phyloP scores from a whole-genome alignment of 2,888 invertebrate species.

The Drosophila fulvimacula region DNA sequence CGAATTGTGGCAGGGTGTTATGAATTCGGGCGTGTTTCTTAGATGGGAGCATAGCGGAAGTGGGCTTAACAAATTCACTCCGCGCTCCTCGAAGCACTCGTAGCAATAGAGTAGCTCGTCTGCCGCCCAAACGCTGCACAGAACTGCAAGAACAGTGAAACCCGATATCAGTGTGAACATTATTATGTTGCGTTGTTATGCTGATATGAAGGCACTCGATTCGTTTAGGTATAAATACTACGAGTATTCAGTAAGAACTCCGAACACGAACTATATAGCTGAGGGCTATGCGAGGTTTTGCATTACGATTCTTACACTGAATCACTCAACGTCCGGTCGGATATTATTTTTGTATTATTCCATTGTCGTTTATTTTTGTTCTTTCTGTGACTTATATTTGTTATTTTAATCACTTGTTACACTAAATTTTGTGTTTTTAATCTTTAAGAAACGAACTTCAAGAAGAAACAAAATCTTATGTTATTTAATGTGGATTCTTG shows the following conservation, averaged over 20 bases:
- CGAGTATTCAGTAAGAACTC: conserved; percentile 40
- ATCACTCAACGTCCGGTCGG: conserved; percentile 35
- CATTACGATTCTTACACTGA: conserved; percentile 25
- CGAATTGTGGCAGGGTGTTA: conserved; percentile 42
- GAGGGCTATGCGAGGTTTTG: conserved; percentile 3
- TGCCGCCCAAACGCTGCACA: conserved; percentile 6
- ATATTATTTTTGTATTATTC: conserved; percentile 5
- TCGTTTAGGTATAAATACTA: conserved; percentile 23
- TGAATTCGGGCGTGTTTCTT: conserved; percentile 3
- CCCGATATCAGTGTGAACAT: conserved; percentile 16
- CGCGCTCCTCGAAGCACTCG: conserved; percentile 14
- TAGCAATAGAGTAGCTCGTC: conserved; percentile 38
- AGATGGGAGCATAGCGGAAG: conserved; percentile 27
- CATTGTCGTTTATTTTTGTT: conserved; percentile 21
- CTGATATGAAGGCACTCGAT: conserved; percentile 16
- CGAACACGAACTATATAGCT: conserved; percentile 34
- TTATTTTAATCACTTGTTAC: conserved; percentile 1
- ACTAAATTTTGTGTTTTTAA: not conserved
- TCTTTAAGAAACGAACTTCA: not conserved
- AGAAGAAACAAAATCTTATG: not conserved
- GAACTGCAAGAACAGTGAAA: conserved; percentile 16
- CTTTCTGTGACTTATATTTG: not conserved
- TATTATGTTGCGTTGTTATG: conserved; percentile 18
- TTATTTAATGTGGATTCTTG: not conserved
- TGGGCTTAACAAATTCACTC: fast-evolving